Conservation (phyloP, 2,888 invertebrate species). For the Xylota segnis region DNA sequence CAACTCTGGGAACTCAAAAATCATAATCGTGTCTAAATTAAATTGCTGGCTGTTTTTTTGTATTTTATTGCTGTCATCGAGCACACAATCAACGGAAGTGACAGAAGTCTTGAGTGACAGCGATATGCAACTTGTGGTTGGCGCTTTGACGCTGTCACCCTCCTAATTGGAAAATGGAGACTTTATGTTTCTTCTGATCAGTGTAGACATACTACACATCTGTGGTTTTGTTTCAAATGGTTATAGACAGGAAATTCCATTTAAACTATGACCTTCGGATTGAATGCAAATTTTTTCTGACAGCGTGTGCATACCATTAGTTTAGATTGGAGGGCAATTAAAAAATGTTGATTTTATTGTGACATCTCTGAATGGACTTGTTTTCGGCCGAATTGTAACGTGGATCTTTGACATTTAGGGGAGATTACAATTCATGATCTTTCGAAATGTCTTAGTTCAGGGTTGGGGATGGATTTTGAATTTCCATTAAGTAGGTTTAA, state of each 20-base stretch:
- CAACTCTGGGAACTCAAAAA: not conserved
- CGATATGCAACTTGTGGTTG: constrained; percentile 27
- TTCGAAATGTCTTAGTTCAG: constrained; percentile 5
- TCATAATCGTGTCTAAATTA: constrained; percentile 24
- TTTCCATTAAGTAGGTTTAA: not conserved
- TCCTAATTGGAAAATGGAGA: constrained; percentile 23
- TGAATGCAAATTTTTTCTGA: constrained; percentile 26
- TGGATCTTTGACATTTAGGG: not conserved
- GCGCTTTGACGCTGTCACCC: not conserved
- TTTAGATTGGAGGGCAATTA: not conserved
- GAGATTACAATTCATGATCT: not conserved
- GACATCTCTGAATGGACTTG: constrained; percentile 3
- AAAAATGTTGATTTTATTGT: not conserved
- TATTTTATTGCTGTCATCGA: constrained; percentile 10
- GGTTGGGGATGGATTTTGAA: not conserved
- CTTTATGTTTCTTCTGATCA: not conserved
- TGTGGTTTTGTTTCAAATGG: not conserved
- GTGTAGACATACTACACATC: not conserved
- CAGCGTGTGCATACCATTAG: constrained; percentile 2
- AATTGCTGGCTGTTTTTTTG: constrained; percentile 18
- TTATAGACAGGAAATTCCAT: not conserved
- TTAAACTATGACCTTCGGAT: constrained; percentile 33
- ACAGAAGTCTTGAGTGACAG: constrained; percentile 12
- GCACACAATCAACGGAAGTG: constrained; percentile 37
- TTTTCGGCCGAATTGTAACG: not conserved